Conservation (phyloP, 2,888 invertebrate species). For the Andrena hattorfiana region DNA sequence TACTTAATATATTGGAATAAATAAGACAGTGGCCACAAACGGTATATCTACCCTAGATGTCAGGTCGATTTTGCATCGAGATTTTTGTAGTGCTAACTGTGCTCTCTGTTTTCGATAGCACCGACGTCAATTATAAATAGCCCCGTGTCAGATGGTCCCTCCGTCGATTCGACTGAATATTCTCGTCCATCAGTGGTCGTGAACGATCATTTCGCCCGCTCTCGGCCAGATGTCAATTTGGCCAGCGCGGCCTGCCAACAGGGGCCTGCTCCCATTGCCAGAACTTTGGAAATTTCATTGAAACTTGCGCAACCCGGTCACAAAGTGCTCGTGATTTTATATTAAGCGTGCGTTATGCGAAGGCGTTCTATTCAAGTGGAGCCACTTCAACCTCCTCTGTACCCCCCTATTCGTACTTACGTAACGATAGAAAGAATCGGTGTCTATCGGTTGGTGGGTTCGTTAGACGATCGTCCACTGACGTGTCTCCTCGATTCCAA, state of each 20-base stretch:
- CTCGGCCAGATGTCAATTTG: constrained; percentile 59
- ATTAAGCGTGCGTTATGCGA: not conserved
- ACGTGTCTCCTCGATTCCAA: not conserved
- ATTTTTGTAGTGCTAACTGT: not conserved
- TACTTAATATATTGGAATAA: no score
- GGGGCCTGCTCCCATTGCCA: constrained; percentile 34
- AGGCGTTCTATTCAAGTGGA: not conserved
- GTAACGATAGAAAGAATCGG: not conserved
- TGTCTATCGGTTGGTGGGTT: not conserved
- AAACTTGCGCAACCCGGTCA: constrained; percentile 34
- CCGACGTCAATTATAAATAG: constrained; percentile 50
- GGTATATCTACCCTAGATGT: no score
- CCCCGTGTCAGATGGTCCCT: constrained; percentile 43
- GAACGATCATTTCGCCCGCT: constrained; percentile 53
- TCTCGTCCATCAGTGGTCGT: constrained; percentile 20
- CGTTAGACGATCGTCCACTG: constrained; percentile 18
- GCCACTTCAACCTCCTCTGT: not conserved
- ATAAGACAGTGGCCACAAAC: no score
- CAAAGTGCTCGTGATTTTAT: constrained; percentile 24
- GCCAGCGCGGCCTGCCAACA: constrained; percentile 30
- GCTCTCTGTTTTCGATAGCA: not conserved
- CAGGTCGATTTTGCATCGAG: not conserved
- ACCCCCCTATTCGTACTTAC: not conserved
- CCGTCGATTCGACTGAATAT: constrained; percentile 29
- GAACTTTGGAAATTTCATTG: constrained; percentile 37